phyloP scores from a whole-genome alignment of 2,888 invertebrate genomes.

The Epicampocera succincta region DNA sequence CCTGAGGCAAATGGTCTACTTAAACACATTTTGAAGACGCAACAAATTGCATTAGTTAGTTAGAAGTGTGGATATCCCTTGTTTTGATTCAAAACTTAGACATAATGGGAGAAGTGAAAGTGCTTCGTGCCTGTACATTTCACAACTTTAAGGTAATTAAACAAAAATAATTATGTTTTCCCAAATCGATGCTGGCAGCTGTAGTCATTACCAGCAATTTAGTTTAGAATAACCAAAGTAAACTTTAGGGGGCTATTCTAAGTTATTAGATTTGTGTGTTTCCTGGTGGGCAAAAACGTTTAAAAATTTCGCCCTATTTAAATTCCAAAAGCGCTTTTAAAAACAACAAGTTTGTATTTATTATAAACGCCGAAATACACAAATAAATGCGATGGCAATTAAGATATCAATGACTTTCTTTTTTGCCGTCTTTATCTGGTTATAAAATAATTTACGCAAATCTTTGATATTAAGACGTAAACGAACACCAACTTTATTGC shows the following conservation, averaged over 20 bases:
- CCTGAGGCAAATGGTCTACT: slow-evolving; percentile 37
- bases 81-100: slow-evolving; percentile 3
- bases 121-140: slow-evolving; percentile 25
- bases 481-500: slow-evolving; percentile 26
- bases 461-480: slow-evolving; percentile 10
- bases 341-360: background rate
- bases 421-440: slow-evolving; percentile 21
- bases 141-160: slow-evolving; percentile 79
- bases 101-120: slow-evolving; percentile 20
- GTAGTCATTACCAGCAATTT: slow-evolving; percentile 70
- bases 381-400: slow-evolving; percentile 36
- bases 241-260: slow-evolving; percentile 73
- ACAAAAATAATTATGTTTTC: slow-evolving; percentile 82
- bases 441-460: slow-evolving; percentile 42
- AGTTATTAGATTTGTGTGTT: slow-evolving; percentile 74
- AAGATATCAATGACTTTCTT: slow-evolving; percentile 44
- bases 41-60: slow-evolving; percentile 43
- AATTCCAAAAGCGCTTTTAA: background rate
- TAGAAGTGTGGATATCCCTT: background rate
- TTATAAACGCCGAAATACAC: background rate
- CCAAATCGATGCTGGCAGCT: slow-evolving; percentile 51
- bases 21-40: slow-evolving; percentile 41
- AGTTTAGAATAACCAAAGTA: slow-evolving; percentile 11
- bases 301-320: background rate
- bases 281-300: background rate